phyloP scores from a whole-genome alignment of 2,797 vertebrate species.

The Trichosurus vulpecula region DNA sequence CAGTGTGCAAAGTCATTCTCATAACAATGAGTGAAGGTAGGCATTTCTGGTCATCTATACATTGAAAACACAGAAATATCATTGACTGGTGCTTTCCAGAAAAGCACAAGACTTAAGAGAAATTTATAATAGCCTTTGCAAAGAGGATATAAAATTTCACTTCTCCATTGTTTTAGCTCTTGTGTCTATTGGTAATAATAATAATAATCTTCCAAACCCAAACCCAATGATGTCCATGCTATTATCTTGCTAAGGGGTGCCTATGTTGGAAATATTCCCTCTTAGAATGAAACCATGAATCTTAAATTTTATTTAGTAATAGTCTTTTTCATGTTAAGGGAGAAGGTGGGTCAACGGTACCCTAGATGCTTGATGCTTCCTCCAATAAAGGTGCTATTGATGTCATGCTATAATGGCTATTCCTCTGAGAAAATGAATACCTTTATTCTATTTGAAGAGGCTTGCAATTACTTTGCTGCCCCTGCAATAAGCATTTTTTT shows the following conservation, averaged over 20 bases:
- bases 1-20: slow-evolving; percentile 63
- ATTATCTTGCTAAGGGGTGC: background rate
- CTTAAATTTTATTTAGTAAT: background rate
- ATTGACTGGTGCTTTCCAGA: background rate
- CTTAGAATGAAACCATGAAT: background rate
- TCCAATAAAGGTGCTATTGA: background rate
- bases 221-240: background rate
- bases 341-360: background rate
- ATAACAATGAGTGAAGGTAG: slow-evolving; percentile 66
- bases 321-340: background rate
- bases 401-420: background rate
- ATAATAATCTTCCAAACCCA: background rate
- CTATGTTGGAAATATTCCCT: background rate
- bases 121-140: background rate
- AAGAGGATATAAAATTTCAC: background rate
- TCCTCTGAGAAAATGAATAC: background rate
- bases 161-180: background rate
- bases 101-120: background rate
- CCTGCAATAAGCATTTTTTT: background rate
- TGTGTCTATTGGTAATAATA: background rate
- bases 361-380: background rate
- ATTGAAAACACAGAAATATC: background rate
- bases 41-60: background rate
- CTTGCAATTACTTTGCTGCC: background rate
- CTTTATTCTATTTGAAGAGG: background rate